A percentile compares a stretch with the other conserved stretches of the same genome.
Conservation (phyloP, 2,113 vertebrate genomes). For the Myocastor coypus region DNA sequence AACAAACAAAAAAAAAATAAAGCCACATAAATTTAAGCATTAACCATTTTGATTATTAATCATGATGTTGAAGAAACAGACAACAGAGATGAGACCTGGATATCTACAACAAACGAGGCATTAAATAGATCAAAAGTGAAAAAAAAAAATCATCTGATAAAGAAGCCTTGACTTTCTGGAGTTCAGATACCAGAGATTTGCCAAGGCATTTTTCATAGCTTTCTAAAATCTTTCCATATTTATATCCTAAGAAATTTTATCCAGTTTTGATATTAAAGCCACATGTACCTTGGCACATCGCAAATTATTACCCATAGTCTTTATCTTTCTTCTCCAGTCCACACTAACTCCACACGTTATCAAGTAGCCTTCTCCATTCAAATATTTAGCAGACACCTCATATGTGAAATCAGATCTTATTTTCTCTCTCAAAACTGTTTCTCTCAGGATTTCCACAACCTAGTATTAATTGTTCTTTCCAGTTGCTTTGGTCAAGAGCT, state of each 20-base stretch:
- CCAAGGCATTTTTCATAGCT: background rate
- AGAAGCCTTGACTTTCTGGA: background rate
- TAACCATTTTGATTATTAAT: conserved; percentile 24
- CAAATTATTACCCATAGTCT: background rate
- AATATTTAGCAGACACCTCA: background rate
- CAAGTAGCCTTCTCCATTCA: background rate
- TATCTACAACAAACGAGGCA: background rate
- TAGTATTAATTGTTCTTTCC: background rate
- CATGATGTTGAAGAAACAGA: background rate
- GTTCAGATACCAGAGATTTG: background rate
- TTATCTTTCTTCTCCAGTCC: background rate
- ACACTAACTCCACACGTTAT: background rate
- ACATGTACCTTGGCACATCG: background rate
- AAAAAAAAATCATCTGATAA: background rate
- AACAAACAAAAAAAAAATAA: background rate
- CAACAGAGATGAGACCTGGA: background rate
- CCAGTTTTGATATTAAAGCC: conserved; percentile 6
- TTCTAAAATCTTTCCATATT: background rate
- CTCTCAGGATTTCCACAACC: background rate
- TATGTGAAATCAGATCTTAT: background rate
- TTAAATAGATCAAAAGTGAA: background rate
- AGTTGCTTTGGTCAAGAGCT: background rate
- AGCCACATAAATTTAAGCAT: background rate
- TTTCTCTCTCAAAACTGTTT: background rate
- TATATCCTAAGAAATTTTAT: background rate